phyloP scores from a whole-genome alignment of 2,797 vertebrate species.

The Heliangelus exortis region DNA sequence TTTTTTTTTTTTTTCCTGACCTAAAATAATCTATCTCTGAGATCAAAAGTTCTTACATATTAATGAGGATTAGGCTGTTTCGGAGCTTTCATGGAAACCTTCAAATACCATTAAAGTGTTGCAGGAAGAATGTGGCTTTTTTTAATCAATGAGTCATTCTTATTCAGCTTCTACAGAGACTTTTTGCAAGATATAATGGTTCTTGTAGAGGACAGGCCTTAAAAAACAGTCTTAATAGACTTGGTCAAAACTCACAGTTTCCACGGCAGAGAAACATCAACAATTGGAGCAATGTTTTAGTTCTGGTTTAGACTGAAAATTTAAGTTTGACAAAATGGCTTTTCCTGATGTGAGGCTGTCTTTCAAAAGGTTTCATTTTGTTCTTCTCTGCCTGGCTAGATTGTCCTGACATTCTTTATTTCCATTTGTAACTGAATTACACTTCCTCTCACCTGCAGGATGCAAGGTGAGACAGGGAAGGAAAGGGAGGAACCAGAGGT shows the following conservation, averaged over 20 bases:
- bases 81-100: conserved; percentile 7
- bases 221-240: neutral
- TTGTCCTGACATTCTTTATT: neutral
- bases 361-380: neutral
- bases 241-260: neutral
- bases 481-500: neutral
- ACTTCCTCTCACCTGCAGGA: neutral
- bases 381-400: neutral
- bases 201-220: neutral
- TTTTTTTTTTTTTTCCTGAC: neutral
- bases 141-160: conserved; percentile 11
- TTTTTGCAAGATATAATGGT: neutral
- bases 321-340: neutral
- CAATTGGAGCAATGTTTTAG: neutral
- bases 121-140: conserved; percentile 22
- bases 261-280: neutral
- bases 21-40: neutral
- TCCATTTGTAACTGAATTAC: neutral
- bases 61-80: conserved; percentile 13
- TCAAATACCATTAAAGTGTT: conserved; percentile 28
- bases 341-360: neutral
- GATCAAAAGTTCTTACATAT: conserved; percentile 16
- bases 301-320: neutral
- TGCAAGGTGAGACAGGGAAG: neutral
- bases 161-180: neutral